A percentile compares a stretch with the other conserved stretches of the same genome.
Evolutionary conservation across 2,888 invertebrate genomes (phyloP).

Genomic region (Cotesia congregata): DNA sequence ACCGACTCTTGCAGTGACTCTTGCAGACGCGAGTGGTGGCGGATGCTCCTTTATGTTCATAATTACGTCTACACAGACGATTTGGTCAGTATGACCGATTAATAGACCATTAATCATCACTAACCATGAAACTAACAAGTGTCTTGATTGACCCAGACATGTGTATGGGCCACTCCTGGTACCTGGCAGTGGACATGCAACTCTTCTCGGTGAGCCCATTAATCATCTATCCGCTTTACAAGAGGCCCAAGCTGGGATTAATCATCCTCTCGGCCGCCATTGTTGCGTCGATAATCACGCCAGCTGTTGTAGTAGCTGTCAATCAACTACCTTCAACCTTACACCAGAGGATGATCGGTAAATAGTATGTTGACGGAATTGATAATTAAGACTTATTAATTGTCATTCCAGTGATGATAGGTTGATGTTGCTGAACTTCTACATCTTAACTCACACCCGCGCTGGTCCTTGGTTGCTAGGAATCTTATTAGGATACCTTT

Average conservation of each 20-base stretch:
- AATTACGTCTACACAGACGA: neutral
- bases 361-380: neutral
- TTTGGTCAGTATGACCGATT: neutral
- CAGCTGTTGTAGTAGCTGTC: conserved; percentile 63
- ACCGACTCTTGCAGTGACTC: neutral
- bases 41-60: neutral
- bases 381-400: neutral
- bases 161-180: conserved; percentile 75
- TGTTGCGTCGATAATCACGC: conserved; percentile 60
- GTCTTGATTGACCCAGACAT: conserved; percentile 56
- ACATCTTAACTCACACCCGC: conserved; percentile 44
- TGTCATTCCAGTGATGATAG: neutral
- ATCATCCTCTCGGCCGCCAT: conserved; percentile 55
- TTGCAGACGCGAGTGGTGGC: neutral
- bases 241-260: conserved; percentile 65
- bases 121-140: neutral
- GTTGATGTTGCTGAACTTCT: conserved; percentile 29
- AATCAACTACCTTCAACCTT: conserved; percentile 61
- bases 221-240: conserved; percentile 71
- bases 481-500: conserved; percentile 46
- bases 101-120: neutral
- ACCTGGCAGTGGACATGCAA: conserved; percentile 75
- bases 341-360: conserved; percentile 15
- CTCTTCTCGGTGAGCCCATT: conserved; percentile 74
- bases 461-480: conserved; percentile 50